Evolutionary conservation across 1,140 invertebrate species (phyloP), one percentile per base, ranked within the genome.

Genomic region (Lordiphosa collinella): DNA sequence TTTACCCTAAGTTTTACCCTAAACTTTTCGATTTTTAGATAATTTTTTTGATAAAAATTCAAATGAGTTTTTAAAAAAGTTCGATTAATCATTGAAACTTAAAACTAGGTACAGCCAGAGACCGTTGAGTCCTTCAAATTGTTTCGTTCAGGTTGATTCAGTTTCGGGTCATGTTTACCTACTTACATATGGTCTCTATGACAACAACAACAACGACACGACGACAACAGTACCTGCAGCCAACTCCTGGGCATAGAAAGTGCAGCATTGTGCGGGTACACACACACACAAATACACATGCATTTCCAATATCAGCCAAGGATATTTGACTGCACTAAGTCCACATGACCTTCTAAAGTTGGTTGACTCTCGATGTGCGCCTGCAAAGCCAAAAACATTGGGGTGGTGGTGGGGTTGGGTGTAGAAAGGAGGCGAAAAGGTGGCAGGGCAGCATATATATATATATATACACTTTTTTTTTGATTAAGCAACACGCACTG

Each of bases 301-400:
- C 37, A 69, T 64, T 82, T 80, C 75, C 76, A 84, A 84, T 78
- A 85, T 59, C 59, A 78, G 70, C 72, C 82, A 86, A 86, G 82
- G 82, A 86, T 86, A 82, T 82, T 79, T 52, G 73, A 63, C 76
- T 71, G 82, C 68, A 54, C 65, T 78, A 63, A 74, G 76, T 70
- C 76, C 71, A 86, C 64, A 74, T 86, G 82, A 86, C 84, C 84
- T 86, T 86, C 84, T 57, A 86, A 79, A 86, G 84, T 86, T 86
- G 84, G 70, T 86, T 86, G 84, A 86, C 84, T 86, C 76, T 51
- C 53, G 75, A 50, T 57, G 44, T 53, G 46, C 34, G 62, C 52
- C 64, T 55, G 66, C 65, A 67, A 51, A 59, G 34, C 29, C 16
- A 9, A 13, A 34, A 36, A 50, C 11, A 58, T 16, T 16, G 14